Percentiles rank a stretch among this genome's conserved stretches.
phyloP scores from a whole-genome alignment of 2,797 vertebrate species.

The Sebastes itinus region DNA sequence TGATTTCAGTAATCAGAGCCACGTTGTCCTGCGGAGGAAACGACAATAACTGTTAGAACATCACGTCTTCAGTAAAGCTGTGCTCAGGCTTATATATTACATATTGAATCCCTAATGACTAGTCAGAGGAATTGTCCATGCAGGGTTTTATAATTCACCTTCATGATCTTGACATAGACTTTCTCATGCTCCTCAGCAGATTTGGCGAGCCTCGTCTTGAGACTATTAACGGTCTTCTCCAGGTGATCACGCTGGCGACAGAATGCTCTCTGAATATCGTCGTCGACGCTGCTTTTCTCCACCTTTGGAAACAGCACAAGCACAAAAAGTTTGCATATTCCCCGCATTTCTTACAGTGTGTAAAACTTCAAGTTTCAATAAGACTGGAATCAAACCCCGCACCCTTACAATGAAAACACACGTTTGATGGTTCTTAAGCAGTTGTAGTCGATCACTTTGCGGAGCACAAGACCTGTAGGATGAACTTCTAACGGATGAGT shows the following conservation, averaged over 20 bases:
- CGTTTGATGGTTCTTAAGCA: too few species aligned
- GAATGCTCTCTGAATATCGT: constrained; percentile 82
- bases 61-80: background rate
- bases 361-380: background rate
- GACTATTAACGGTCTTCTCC: constrained; percentile 84
- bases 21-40: constrained; percentile 87
- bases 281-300: constrained; percentile 78
- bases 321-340: too few species aligned
- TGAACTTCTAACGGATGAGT: background rate
- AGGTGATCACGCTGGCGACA: constrained; percentile 83
- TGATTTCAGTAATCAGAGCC: constrained; percentile 89
- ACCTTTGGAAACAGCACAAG: constrained; percentile 73
- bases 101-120: background rate
- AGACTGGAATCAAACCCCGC: background rate
- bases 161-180: constrained; percentile 85
- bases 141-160: constrained; percentile 73
- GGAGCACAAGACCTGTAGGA: too few species aligned
- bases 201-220: constrained; percentile 84
- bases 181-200: constrained; percentile 83
- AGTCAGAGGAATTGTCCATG: background rate
- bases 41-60: background rate
- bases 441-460: too few species aligned
- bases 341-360: background rate
- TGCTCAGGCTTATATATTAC: background rate
- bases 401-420: background rate